Base-by-base conservation (phyloP, 2,797 vertebrate genomes). In the Lerista edwardsae region DNA sequence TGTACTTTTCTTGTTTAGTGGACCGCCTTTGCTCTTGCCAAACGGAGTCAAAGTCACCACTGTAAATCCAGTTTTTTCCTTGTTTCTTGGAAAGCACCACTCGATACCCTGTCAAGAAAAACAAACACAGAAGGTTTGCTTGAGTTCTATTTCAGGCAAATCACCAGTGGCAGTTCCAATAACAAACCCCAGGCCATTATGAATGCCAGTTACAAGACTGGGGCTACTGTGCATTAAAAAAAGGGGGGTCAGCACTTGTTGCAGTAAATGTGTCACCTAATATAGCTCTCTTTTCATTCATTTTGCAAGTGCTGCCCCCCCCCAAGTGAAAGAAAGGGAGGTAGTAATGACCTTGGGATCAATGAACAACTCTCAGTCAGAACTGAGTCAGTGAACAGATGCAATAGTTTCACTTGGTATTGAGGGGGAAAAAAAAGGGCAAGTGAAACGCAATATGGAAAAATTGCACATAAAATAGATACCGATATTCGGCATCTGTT, bases 61-160 rank as follows among this genome's bases (percentile, higher is more conserved):
- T 91, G 85, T 92, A 90, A 91, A 84, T 86, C 87, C 83, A 75
- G 80, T 55, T 75, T 91, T 91, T 74, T 3, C 77, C 87, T 89
- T 86, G 31, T 95, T 96, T 96, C 95, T 96, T 96, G 96, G 95
- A 96, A 96, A 96, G 95, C 94, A 92, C 89, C 86, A 92, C 86
- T 91, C 80, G 89, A 89, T 91, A 93, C 89, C 91, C 89, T 84
- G 95, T 95, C 94, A 95, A 96, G 93, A 95, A 95, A 96, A 95
- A 95, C 93, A 95, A 95, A 95, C 82, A 87, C 84, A 90, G 91
- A 93, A 82, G 86, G 74, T 93, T 95, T 95, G 88, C 92, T 92
- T 88, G 89, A 84, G 84, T 88, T 92, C 94, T 95, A 93, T 95
- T 95, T 94, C 94, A 95, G 93, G 93, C 51, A 85, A 89, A 88